Base-by-base conservation (phyloP, 2,797 vertebrate species). In the Thripadectes ignobilis region DNA sequence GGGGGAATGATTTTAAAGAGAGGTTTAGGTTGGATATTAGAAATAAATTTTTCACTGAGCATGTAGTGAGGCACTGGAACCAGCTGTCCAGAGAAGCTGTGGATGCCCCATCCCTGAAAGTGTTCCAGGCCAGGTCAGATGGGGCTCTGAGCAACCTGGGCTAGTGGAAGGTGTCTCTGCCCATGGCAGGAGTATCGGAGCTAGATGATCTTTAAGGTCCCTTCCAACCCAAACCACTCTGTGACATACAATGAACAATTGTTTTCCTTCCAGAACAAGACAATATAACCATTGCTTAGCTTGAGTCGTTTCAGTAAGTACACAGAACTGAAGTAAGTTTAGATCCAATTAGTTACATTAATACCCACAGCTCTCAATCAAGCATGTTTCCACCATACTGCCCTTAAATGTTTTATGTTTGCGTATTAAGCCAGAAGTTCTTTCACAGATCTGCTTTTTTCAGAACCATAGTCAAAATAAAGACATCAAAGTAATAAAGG, bases 381-480 rank as follows among this genome's bases (percentile, higher is more conserved):
- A 93, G 75, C 67, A 68, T 84, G 54, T 91, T 88, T 96, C 85
- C 46, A 90, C 71, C 81, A 48, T 58, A 79, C 59, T 87, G 49
- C 62, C 79, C 74, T 96, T 95, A 95, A 95, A 92, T 46, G 49
- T 95, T 97, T 95, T 95, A 88, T 85, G 76, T 83, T 89, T 93
- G 41, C 90, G n/a, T 89, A 88, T 82, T 95, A 91, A 96, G 74
- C 65, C 85, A 96, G 77, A 91, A 94, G 65, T 82, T 95, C 93
- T 95, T 94, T 94, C 92, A 93, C 68, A 86, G 93, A 94, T 93
- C 68, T 92, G 52, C 46, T 94, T 96, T 96, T 97, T 94, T 94
- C 90, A 94, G 93, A 95, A 81, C 76, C 4, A 1, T 71, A 94
- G 92, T 95, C 92, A 96, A 93, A 97, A 94, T 91, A 94, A 94